A percentile compares a stretch with the other conserved stretches of the same genome.
Conservation (phyloP, 1,140 invertebrate species). For the Cyrtorhinus lividipennis region DNA sequence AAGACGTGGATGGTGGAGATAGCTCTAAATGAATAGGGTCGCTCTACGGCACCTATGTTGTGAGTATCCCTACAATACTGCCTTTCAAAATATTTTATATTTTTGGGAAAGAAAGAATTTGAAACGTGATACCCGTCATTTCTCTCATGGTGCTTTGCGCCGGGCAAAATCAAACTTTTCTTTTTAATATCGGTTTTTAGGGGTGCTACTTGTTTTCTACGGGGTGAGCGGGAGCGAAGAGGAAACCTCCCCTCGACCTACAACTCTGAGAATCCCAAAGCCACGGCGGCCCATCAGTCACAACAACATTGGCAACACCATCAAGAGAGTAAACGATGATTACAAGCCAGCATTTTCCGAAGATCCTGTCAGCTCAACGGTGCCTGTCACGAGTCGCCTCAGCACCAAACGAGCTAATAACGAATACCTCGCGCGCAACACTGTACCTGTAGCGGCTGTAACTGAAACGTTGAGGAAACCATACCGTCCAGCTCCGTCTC, state of each 20-base stretch:
- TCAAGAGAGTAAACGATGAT: background rate
- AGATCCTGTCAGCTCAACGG: conserved; percentile 1
- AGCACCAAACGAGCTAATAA: background rate
- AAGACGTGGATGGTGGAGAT: conserved; percentile 6
- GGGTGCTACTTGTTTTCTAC: conserved; percentile 4
- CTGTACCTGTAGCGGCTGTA: background rate
- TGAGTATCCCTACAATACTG: background rate
- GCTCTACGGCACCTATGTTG: background rate
- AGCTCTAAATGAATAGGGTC: background rate
- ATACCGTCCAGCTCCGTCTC: background rate
- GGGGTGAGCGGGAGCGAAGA: background rate
- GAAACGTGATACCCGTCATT: background rate
- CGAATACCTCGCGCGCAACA: conserved; percentile 2
- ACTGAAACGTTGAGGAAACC: conserved; percentile 1
- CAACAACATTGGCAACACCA: background rate
- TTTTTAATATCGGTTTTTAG: background rate
- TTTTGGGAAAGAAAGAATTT: background rate
- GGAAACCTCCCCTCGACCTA: background rate
- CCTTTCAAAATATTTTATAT: background rate
- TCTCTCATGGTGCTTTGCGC: background rate
- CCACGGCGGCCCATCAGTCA: background rate
- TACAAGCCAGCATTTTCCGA: background rate
- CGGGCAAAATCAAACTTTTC: background rate
- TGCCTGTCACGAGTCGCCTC: background rate
- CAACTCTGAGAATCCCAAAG: background rate